Conservation (phyloP, 2,888 invertebrate species). For the Apodemia duryi region DNA sequence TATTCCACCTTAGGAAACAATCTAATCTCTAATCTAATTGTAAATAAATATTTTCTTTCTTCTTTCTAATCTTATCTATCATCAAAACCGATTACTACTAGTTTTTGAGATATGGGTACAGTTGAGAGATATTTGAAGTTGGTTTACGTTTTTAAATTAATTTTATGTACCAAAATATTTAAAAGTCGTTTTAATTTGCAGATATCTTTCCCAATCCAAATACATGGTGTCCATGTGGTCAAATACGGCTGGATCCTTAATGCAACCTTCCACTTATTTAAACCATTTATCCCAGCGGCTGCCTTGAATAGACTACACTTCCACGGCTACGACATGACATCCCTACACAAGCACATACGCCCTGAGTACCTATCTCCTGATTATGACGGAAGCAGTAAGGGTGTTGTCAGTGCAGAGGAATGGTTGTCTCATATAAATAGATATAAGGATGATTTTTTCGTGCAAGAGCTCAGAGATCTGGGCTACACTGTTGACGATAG, state of each 20-base stretch:
- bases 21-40: too few relatives aligned
- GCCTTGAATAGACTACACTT: conserved; percentile 78
- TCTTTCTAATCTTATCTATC: too few relatives aligned
- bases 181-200: too few relatives aligned
- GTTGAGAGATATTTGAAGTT: too few relatives aligned
- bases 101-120: too few relatives aligned
- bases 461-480: conserved; percentile 80
- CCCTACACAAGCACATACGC: conserved; percentile 58
- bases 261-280: conserved; percentile 86
- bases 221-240: conserved; percentile 68
- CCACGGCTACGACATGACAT: conserved; percentile 58
- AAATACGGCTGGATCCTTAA: conserved; percentile 65
- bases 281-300: conserved; percentile 83
- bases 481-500: conserved; percentile 66
- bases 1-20: too few relatives aligned
- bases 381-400: conserved; percentile 70
- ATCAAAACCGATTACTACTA: too few relatives aligned
- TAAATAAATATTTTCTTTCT: too few relatives aligned
- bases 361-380: conserved; percentile 58
- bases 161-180: too few relatives aligned
- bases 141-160: too few relatives aligned
- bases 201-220: too few relatives aligned
- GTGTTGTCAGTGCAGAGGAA: conserved; percentile 80
- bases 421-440: conserved; percentile 77
- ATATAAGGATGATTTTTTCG: conserved; percentile 73